These are phyloP conservation scores for Chrysaora quinquecirrha DNA, from an alignment of 30 jellyfish, hydroid and myxozoan genomes.

Conservation along the genomic window DNA sequence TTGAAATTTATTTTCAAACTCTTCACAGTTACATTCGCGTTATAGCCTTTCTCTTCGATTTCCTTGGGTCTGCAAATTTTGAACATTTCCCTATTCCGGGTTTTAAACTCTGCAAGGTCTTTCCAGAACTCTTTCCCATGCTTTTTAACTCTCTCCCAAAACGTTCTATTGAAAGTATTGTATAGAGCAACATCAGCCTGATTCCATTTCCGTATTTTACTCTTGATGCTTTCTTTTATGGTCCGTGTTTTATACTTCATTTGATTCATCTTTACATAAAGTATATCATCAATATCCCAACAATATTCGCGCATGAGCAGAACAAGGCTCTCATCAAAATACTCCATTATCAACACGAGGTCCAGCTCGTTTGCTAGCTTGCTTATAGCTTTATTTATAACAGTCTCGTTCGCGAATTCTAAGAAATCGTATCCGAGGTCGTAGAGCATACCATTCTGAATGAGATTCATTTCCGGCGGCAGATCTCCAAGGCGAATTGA, in stretches of 20 bases:
- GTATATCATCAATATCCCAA: slow-evolving; percentile 88
- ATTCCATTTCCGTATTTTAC: slow-evolving; percentile 77
- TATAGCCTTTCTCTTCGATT: slow-evolving; percentile 74
- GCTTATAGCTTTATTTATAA: slow-evolving; percentile 33
- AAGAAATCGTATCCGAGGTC: slow-evolving; percentile 92
- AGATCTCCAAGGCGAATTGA: slow-evolving; percentile 82
- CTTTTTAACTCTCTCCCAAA: slow-evolving; percentile 73
- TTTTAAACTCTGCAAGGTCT: slow-evolving; percentile 73
- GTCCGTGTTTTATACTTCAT: slow-evolving; percentile 57
- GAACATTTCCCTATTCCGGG: slow-evolving; percentile 60
- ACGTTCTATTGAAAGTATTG: slow-evolving; percentile 77
- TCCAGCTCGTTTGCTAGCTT: slow-evolving; percentile 80
- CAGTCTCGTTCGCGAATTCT: slow-evolving; percentile 69
- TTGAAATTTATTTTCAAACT: slow-evolving; percentile 65
- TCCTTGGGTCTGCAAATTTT: slow-evolving; percentile 80
- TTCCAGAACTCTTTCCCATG: slow-evolving; percentile 86
- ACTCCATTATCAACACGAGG: slow-evolving; percentile 85
- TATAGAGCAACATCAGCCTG: slow-evolving; percentile 81
- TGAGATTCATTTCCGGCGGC: slow-evolving; percentile 83
- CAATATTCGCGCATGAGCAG: slow-evolving; percentile 81
- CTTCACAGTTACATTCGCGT: slow-evolving; percentile 70
- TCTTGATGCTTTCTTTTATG: slow-evolving; percentile 20
- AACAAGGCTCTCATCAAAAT: slow-evolving; percentile 96
- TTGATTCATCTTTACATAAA: slow-evolving; percentile 89
- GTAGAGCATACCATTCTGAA: slow-evolving; percentile 96